Percentiles rank a stretch among this genome's conserved stretches.
These are phyloP conservation scores for Monomorium pharaonis DNA, from an alignment of 1,140 invertebrate species.

Conservation along the genomic window DNA sequence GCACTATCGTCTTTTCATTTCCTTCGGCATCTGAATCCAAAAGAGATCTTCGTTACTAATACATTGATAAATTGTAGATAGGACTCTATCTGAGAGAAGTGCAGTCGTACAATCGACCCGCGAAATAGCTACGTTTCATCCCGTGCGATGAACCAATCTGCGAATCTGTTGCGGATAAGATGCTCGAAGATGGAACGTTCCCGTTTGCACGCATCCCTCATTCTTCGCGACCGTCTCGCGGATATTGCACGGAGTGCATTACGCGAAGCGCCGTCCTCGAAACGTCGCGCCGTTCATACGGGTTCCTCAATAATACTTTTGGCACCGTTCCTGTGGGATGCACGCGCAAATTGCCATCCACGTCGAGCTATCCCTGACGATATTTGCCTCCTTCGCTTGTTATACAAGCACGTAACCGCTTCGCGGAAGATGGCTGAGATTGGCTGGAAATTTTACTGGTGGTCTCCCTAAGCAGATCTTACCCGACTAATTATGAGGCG, in stretches of 20 bases:
- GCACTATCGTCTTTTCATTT: not conserved
- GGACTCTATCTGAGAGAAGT: conserved; percentile 65
- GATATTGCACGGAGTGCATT: conserved; percentile 44
- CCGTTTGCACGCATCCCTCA: not conserved
- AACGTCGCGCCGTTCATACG: not conserved
- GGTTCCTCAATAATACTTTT: conserved; percentile 70
- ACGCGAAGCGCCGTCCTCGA: conserved; percentile 36
- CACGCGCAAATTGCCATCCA: not conserved
- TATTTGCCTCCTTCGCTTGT: conserved; percentile 4
- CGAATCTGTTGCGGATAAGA: not conserved
- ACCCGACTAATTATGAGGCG: conserved; percentile 62
- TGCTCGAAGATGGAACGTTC: conserved; percentile 2
- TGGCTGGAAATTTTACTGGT: conserved; percentile 55
- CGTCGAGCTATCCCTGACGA: not conserved
- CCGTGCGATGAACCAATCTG: not conserved
- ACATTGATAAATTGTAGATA: too few species aligned
- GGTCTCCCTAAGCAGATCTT: conserved; percentile 68
- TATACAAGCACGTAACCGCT: not conserved
- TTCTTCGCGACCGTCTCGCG: conserved; percentile 47
- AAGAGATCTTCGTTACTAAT: not conserved
- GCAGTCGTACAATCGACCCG: conserved; percentile 60
- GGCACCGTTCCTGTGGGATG: conserved; percentile 61
- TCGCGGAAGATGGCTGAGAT: not conserved
- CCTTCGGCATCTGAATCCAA: not conserved
- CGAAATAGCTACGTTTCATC: conserved; percentile 48